Conservation (phyloP, 2,888 invertebrate species). For the Tetragonula carbonaria region DNA sequence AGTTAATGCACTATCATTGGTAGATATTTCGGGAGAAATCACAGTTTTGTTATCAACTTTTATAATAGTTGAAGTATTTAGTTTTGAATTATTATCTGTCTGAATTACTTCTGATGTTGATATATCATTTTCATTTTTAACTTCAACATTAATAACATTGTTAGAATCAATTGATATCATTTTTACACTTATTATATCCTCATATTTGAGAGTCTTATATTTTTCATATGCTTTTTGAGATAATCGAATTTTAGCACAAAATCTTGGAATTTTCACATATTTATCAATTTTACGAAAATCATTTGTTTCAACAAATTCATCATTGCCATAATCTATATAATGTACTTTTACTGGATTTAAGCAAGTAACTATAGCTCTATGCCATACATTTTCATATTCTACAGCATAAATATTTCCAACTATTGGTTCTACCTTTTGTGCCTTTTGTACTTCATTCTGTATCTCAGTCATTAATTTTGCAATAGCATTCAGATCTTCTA, state of each 20-base stretch:
- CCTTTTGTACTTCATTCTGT: conserved; percentile 22
- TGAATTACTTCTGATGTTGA: not conserved
- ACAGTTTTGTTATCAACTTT: not conserved
- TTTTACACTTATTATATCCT: conserved; percentile 65
- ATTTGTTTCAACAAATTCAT: conserved; percentile 41
- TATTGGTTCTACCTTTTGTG: conserved; percentile 44
- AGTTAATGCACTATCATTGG: not conserved
- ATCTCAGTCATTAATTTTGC: conserved; percentile 62
- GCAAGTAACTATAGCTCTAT: conserved; percentile 68
- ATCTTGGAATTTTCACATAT: conserved; percentile 45
- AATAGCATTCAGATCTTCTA: conserved; percentile 50
- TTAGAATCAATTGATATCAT: conserved; percentile 38
- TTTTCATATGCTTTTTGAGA: conserved; percentile 16
- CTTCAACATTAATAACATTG: conserved; percentile 52
- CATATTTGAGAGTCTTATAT: conserved; percentile 40
- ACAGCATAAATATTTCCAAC: conserved; percentile 69
- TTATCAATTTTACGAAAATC: conserved; percentile 67
- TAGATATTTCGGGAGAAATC: not conserved
- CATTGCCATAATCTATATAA: conserved; percentile 75
- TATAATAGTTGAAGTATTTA: not conserved
- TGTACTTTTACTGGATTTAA: conserved; percentile 67
- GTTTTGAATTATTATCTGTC: not conserved
- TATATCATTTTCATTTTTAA: conserved; percentile 43
- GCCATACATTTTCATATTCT: conserved; percentile 68
- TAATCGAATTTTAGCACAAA: conserved; percentile 64